phyloP scores from a whole-genome alignment of 2,888 invertebrate genomes.

The Chirona hameri region DNA sequence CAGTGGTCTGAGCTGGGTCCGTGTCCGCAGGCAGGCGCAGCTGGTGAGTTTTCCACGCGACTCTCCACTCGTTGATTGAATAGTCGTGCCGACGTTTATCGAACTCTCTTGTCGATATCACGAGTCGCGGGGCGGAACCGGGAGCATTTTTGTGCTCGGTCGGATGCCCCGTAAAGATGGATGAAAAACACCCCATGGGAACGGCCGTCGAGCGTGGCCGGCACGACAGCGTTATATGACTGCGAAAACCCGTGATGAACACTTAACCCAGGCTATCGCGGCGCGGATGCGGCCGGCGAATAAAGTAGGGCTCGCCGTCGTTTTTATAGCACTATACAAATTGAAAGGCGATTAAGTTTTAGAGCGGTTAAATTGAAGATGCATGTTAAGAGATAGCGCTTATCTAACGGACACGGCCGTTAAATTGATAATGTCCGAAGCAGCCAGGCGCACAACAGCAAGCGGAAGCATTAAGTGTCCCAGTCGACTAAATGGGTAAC shows the following conservation, averaged over 20 bases:
- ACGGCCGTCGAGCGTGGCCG: not conserved
- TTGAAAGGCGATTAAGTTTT: constrained; percentile 13
- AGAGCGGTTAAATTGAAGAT: constrained; percentile 13
- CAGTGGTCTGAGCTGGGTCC: too few relatives aligned
- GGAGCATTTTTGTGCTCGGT: not conserved
- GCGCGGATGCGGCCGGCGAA: not conserved
- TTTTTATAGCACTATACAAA: not conserved
- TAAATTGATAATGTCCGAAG: not conserved
- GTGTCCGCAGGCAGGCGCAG: not conserved
- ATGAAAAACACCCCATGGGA: not conserved
- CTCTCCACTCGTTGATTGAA: not conserved
- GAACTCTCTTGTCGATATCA: not conserved
- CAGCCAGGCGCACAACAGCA: not conserved
- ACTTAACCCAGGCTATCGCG: not conserved
- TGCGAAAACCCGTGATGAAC: not conserved
- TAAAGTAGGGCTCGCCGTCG: not conserved
- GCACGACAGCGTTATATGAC: not conserved
- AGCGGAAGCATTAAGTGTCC: not conserved
- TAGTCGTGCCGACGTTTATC: not conserved
- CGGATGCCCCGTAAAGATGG: not conserved
- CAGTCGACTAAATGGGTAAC: too few relatives aligned
- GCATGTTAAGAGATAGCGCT: not conserved
- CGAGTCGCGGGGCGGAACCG: not conserved
- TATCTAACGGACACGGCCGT: not conserved
- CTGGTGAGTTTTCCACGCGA: not conserved